phyloP scores from a whole-genome alignment of 2,888 invertebrate genomes.

The Pandemis heparana region DNA sequence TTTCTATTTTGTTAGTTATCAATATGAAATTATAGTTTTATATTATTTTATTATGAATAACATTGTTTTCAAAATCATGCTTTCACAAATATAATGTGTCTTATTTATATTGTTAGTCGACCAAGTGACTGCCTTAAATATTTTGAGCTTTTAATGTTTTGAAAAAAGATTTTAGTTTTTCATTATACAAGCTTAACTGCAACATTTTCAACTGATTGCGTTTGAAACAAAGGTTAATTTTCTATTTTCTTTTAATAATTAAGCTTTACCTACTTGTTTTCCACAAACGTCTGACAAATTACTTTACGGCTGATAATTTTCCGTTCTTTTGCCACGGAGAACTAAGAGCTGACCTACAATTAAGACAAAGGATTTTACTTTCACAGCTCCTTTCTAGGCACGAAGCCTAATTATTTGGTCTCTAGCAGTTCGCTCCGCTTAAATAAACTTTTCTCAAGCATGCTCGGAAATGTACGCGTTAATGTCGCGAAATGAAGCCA shows the following conservation, averaged over 20 bases:
- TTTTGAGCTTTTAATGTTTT: no score
- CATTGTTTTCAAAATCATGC: no score
- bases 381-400: slow-evolving; percentile 47
- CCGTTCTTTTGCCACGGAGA: slow-evolving; percentile 7
- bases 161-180: no score
- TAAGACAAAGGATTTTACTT: slow-evolving; percentile 56
- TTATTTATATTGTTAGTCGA: no score
- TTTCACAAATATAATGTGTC: no score
- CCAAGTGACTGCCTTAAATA: no score
- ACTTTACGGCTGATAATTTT: background rate
- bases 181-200: no score
- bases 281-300: slow-evolving; percentile 14
- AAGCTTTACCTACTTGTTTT: background rate
- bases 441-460: background rate
- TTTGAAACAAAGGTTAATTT: background rate
- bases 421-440: slow-evolving; percentile 54
- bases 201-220: background rate
- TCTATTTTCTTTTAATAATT: background rate
- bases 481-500: no score
- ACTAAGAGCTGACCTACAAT: slow-evolving; percentile 40
- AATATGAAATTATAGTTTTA: no score
- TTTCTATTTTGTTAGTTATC: background rate
- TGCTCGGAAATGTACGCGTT: no score
- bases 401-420: slow-evolving; percentile 59
- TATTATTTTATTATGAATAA: no score